Evolutionary conservation across 2,797 vertebrate species (phyloP).

Genomic region (Artibeus lituratus): DNA sequence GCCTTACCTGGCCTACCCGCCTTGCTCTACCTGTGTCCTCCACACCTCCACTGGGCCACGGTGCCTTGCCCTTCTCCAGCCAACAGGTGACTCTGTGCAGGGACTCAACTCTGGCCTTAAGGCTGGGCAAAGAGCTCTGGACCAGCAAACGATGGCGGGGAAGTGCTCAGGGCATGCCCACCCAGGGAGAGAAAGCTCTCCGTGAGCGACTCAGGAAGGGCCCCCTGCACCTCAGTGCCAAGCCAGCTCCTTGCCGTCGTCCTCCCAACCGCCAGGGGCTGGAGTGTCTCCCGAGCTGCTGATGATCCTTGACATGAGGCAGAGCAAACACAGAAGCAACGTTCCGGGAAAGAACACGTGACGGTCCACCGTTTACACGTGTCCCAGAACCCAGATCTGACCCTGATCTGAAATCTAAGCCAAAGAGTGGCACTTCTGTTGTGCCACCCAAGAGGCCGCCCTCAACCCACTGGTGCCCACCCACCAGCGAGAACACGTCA

Average conservation of each 20-base stretch:
- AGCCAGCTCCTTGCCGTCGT: too few relatives aligned
- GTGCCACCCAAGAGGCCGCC: neutral
- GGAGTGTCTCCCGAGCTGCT: neutral
- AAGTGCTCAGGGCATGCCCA: rapidly evolving
- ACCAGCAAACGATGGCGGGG: neutral
- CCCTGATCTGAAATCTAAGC: neutral
- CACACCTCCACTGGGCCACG: too few relatives aligned
- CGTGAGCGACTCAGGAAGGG: neutral
- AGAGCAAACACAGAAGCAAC: neutral
- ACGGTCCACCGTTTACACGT: neutral
- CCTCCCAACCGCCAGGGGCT: neutral
- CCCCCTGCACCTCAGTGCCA: too few relatives aligned
- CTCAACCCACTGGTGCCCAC: too few relatives aligned
- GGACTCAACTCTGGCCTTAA: neutral
- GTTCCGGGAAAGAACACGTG: too few relatives aligned
- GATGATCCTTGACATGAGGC: neutral
- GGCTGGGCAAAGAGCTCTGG: neutral
- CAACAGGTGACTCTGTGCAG: neutral
- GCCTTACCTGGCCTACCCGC: neutral
- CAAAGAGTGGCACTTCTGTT: too few relatives aligned
- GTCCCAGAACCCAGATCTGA: neutral
- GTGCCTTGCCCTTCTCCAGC: neutral
- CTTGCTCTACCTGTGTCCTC: neutral
- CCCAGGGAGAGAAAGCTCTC: too few relatives aligned
- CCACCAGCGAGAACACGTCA: neutral